Base-by-base conservation (phyloP, 2,113 vertebrate genomes). In the Bucco capensis region DNA sequence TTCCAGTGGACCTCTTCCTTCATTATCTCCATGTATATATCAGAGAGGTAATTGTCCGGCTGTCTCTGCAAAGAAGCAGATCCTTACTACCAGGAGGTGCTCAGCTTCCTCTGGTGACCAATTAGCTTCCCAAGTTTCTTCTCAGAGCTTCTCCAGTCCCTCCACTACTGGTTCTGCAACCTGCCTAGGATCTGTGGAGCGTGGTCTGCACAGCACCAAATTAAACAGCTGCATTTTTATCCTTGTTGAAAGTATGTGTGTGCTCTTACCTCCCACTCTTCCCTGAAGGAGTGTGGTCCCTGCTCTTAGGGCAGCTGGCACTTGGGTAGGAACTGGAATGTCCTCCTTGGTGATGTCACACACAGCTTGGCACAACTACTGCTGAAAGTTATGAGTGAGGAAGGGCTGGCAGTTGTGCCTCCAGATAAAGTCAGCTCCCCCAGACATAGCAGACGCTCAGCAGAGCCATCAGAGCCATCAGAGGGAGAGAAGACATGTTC, bases 101-200 rank as follows among this genome's bases (percentile, higher is more conserved):
- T 86, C 3, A 2, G 23, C 40, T 24, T 80, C 49, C 35, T 67
- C 76, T 76, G 53, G 31, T 53, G 31, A 64, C 46, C 25, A 17
- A 81, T 69, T 75, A 30, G 5, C 49, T 86, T 25, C 22, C 40
- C 11, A 13, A 28, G 31, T 40, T 83, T 53, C 22, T 72, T 57
- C 76, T 88, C 51, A 73, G 56, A 57, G 25, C 12, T 89, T 24
- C 57, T 56, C 12, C 33, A 35, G 19, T 25, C 30, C 33, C 12
- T 70, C 40, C 13, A 65, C n/a, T 9, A 1, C 40, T 31, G 18
- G 37, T 40, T 76, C 33, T 77, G 56, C 24, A 57, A 16, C 56
- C 42, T 2, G 3, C 4, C 5, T 53, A 47, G 51, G 9, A 7
- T 50, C 31, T 40, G 23, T 44, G 22, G 14, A 77, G 19, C 0